These are phyloP conservation scores for Gryon sp. DNA, from an alignment of 1,140 invertebrate species.

Conservation along the genomic window DNA sequence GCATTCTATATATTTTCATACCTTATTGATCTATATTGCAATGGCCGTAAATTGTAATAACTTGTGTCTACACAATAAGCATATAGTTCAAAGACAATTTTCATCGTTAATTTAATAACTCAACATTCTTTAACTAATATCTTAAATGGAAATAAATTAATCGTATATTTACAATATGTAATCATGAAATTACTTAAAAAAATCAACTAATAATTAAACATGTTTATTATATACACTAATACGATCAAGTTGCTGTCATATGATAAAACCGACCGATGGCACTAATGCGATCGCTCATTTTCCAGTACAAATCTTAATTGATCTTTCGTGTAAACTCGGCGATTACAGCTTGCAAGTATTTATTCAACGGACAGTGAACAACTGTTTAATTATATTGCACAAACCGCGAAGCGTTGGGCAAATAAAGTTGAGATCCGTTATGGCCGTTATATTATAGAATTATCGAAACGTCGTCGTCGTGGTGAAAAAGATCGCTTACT, in stretches of 20 bases:
- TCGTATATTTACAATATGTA: too few relatives aligned
- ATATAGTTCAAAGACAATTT: too few relatives aligned
- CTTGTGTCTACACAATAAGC: neutral
- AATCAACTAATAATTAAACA: too few relatives aligned
- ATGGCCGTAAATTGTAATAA: conserved; percentile 1
- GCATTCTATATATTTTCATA: conserved; percentile 20
- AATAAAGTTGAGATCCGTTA: conserved; percentile 42
- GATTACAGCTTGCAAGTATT: conserved; percentile 36
- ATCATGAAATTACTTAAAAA: too few relatives aligned
- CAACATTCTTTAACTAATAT: too few relatives aligned
- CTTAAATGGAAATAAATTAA: neutral
- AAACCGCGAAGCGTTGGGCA: conserved; percentile 21
- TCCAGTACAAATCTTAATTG: conserved; percentile 45
- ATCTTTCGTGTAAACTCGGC: conserved; percentile 40
- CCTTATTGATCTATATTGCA: neutral
- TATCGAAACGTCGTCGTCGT: conserved; percentile 34
- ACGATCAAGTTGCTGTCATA: too few relatives aligned
- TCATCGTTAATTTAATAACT: too few relatives aligned
- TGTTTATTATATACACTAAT: too few relatives aligned
- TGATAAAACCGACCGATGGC: too few relatives aligned
- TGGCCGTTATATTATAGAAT: conserved; percentile 46
- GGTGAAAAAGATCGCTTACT: conserved; percentile 23
- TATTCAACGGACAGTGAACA: conserved; percentile 27
- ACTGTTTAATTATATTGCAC: conserved; percentile 49
- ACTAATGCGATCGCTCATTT: too few relatives aligned